phyloP scores from a whole-genome alignment of 2,888 invertebrate species.

The Gastrophysa polygoni region DNA sequence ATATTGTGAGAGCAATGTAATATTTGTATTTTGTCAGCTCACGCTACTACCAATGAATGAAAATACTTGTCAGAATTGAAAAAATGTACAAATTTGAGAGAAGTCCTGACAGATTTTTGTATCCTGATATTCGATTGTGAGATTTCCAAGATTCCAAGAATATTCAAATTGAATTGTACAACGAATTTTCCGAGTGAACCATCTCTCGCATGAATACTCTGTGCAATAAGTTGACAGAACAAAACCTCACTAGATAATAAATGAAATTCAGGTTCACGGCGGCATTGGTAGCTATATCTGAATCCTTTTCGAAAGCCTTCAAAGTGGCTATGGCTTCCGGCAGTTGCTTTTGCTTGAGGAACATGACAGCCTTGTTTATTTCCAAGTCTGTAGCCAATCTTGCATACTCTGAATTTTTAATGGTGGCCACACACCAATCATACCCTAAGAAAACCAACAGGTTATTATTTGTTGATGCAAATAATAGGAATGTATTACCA shows the following conservation, averaged over 20 bases:
- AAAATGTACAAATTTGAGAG: no score
- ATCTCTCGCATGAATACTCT: neutral
- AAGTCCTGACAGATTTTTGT: no score
- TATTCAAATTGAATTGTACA: no score
- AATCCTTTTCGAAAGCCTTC: conserved; percentile 85
- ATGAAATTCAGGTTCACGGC: conserved; percentile 88
- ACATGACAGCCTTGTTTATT: conserved; percentile 88
- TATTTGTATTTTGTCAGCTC: no score
- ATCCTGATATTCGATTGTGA: no score
- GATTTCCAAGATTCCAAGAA: no score
- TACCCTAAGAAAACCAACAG: conserved; percentile 56
- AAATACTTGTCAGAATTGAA: no score
- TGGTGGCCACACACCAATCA: conserved; percentile 91
- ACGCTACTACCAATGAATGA: no score
- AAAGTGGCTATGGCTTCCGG: conserved; percentile 81
- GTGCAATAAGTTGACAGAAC: neutral
- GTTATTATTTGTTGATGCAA: neutral
- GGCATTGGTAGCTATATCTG: conserved; percentile 80
- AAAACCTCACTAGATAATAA: conserved; percentile 68
- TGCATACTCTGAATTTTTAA: conserved; percentile 87
- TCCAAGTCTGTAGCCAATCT: conserved; percentile 86
- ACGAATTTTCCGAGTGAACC: no score
- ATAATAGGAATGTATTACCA: conserved; percentile 61
- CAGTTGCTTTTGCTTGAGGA: conserved; percentile 80
- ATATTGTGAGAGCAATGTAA: no score